Conservation (phyloP, 2,113 vertebrate genomes). For the Epinephelus moara region DNA sequence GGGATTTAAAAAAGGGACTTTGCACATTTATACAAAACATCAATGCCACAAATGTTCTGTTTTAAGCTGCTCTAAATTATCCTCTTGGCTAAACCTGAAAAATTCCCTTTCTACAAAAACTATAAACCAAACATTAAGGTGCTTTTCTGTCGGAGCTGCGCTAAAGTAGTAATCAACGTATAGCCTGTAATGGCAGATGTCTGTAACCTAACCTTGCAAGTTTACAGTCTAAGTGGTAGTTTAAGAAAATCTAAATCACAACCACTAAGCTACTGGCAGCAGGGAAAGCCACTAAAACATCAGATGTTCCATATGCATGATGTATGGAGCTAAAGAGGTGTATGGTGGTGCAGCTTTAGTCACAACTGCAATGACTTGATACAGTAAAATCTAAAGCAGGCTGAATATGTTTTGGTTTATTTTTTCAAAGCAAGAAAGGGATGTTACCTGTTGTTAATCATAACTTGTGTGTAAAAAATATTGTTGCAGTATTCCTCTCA, state of each 20-base stretch:
- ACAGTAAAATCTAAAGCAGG: not conserved
- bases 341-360: not conserved
- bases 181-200: slow-evolving; percentile 65
- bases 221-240: slow-evolving; percentile 56
- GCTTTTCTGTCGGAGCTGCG: slow-evolving; percentile 53
- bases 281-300: slow-evolving; percentile 25
- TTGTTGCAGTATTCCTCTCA: not conserved
- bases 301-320: slow-evolving; percentile 10
- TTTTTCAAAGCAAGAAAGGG: not conserved
- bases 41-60: not conserved
- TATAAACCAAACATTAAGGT: slow-evolving; percentile 65
- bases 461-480: not conserved
- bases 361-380: not conserved
- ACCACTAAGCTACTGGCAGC: slow-evolving; percentile 12
- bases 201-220: slow-evolving; percentile 30
- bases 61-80: slow-evolving; percentile 50
- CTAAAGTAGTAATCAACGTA: slow-evolving; percentile 65
- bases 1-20: slow-evolving; percentile 16
- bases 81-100: slow-evolving; percentile 43
- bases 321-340: slow-evolving; percentile 1
- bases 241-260: slow-evolving; percentile 57
- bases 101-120: slow-evolving; percentile 50
- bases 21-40: slow-evolving; percentile 2
- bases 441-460: not conserved
- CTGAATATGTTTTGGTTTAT: not conserved